Conservation (phyloP, 1,140 invertebrate genomes). For the Nasonia longicornis region DNA sequence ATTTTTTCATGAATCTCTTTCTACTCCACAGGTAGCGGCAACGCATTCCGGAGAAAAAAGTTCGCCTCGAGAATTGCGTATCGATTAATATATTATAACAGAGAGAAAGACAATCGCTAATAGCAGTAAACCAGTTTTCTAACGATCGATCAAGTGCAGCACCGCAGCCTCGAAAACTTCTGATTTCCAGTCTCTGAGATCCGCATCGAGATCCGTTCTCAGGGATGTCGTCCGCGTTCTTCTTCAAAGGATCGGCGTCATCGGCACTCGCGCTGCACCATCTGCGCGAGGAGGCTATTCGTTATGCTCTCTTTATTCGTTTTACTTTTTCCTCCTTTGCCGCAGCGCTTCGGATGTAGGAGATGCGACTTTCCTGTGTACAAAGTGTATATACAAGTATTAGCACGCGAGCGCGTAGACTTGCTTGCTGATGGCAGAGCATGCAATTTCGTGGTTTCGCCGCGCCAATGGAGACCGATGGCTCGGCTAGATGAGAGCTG, state of each 20-base stretch:
- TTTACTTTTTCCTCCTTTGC: conserved; percentile 12
- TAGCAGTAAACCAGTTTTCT: background rate
- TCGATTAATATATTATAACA: too few relatives aligned
- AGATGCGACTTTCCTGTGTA: background rate
- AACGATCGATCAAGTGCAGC: background rate
- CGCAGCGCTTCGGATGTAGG: background rate
- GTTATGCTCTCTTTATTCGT: conserved; percentile 40
- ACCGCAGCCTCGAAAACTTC: background rate
- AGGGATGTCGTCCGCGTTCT: background rate
- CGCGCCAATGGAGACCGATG: background rate
- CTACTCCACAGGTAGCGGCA: background rate
- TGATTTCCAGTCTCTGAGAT: conserved; percentile 4
- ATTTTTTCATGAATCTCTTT: background rate
- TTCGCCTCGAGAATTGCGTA: too few relatives aligned
- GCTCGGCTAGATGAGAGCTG: conserved; percentile 1
- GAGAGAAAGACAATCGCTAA: too few relatives aligned
- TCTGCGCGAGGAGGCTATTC: conserved; percentile 14
- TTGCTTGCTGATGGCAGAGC: background rate
- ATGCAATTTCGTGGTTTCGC: background rate
- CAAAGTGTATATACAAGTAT: background rate
- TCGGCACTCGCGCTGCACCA: background rate
- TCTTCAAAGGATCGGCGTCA: conserved; percentile 2
- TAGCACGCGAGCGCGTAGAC: background rate
- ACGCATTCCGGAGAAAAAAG: too few relatives aligned
- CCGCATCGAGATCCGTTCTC: background rate